Evolutionary conservation across 2,797 vertebrate genomes (phyloP), one percentile per base, ranked within the genome.

Genomic region (Streptopelia turtur): DNA sequence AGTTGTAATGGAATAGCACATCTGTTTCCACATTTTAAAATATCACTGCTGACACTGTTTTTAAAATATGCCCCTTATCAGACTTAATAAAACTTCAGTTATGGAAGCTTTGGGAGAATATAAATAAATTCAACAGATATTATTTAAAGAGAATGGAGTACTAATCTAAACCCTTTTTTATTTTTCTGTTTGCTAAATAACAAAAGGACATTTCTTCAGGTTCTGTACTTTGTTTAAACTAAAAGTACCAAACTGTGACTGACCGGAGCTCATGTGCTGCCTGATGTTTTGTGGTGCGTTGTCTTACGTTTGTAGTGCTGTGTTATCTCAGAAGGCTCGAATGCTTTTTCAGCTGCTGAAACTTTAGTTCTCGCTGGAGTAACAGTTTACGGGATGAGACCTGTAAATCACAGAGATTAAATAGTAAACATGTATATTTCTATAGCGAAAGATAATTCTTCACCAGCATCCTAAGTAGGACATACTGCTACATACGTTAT

Each of bases 1-100:
- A 75, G 41, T 50, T 81, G 79, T 69, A 76, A 66, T 74, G 37
- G 37, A 90, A 47, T 66, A 85, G 72, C 80, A 91, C 77, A 79
- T 96, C 87, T 91, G 93, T 90, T 96, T 92, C 61, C 72, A 81
- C 50, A 50, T 84, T 96, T 83, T 90, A 86, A 96, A 93, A 53
- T 90, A 93, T 30, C 16, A 9, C 74, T 57, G 71, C 82, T 91
- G 76, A 97, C 74, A 55, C 28, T n/a, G n/a, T 95, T 97, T 93
- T 76, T 23, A 68, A 95, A 93, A 84, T 90, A 87, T n/a, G n/a
- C 25, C 47, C 41, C 52, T 24, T 90, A 63, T 94, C 88, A 89
- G 79, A 84, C 76, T 96, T 93, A 94, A 83, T 94, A 94, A 90
- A 92, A 69, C 47, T 75, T 94, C 78, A 57, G 60, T 83, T 90